These are phyloP conservation scores for Pterocles burchelli DNA, from an alignment of 2,113 vertebrate genomes.

Conservation along the genomic window DNA sequence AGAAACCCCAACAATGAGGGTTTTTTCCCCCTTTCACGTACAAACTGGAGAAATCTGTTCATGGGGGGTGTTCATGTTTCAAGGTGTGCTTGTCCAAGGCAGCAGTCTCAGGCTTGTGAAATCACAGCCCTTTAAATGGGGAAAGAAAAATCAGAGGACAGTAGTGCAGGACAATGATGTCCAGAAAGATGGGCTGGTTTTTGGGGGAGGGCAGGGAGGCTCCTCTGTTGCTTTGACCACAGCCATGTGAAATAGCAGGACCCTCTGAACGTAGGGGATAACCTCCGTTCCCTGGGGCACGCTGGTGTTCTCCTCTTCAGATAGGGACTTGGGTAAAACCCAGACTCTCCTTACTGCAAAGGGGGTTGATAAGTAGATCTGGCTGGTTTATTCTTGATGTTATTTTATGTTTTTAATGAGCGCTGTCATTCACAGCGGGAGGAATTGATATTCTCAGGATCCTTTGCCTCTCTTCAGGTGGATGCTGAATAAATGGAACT, in stretches of 20 bases:
- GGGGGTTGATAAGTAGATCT: not conserved
- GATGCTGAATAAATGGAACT: not conserved
- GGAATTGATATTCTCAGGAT: not conserved
- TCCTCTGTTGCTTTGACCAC: not conserved
- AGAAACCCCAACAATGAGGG: not conserved
- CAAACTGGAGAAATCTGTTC: not conserved
- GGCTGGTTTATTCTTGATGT: not conserved
- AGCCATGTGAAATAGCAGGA: not conserved
- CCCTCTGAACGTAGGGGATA: not conserved
- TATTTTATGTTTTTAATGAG: not conserved
- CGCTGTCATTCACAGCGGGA: not conserved
- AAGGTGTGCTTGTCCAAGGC: not conserved
- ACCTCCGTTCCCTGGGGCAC: not conserved
- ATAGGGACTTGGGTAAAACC: not conserved
- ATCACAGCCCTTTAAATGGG: not conserved
- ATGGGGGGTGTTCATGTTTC: not conserved
- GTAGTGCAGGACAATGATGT: not conserved
- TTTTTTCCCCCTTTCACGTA: not conserved
- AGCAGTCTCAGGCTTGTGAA: not conserved
- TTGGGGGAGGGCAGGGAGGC: fast-evolving
- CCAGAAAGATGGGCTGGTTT: not conserved
- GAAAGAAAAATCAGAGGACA: not conserved
- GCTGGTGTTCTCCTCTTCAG: not conserved
- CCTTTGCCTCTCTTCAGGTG: not conserved
- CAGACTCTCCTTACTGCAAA: not conserved